Conservation (phyloP, 2,888 invertebrate genomes). For the Hedychridium roseum region DNA sequence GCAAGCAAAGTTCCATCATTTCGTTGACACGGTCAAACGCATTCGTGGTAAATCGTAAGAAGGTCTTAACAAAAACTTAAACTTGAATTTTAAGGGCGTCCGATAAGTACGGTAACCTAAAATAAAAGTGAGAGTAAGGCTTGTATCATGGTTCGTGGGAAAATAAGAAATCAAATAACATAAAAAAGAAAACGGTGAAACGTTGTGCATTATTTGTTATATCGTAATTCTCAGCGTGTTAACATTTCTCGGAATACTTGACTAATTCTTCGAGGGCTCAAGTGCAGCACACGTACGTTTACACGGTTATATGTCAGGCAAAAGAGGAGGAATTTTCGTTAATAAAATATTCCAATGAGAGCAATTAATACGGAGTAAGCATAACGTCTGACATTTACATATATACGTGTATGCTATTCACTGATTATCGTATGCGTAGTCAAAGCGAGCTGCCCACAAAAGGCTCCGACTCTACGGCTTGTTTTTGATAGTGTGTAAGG, state of each 20-base stretch:
- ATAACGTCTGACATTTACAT: conserved; percentile 31
- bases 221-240: no score
- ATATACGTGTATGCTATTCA: background rate
- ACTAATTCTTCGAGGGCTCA: conserved; percentile 12
- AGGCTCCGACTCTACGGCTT: no score
- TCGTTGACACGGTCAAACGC: background rate
- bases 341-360: conserved; percentile 38
- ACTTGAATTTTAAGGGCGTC: no score
- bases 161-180: background rate
- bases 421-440: conserved; percentile 28
- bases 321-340: conserved; percentile 17
- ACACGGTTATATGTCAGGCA: conserved; percentile 10
- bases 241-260: background rate
- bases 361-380: conserved; percentile 36
- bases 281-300: conserved; percentile 33
- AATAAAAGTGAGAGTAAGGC: background rate
- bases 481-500: no score
- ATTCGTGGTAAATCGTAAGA: background rate
- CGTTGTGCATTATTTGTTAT: no score
- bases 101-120: background rate
- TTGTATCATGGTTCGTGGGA: background rate
- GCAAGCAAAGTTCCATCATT: background rate
- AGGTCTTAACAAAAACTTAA: no score
- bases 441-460: conserved; percentile 36
- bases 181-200: background rate